Base-by-base conservation (phyloP, 2,888 invertebrate genomes). In the Drosophila borealis region DNA sequence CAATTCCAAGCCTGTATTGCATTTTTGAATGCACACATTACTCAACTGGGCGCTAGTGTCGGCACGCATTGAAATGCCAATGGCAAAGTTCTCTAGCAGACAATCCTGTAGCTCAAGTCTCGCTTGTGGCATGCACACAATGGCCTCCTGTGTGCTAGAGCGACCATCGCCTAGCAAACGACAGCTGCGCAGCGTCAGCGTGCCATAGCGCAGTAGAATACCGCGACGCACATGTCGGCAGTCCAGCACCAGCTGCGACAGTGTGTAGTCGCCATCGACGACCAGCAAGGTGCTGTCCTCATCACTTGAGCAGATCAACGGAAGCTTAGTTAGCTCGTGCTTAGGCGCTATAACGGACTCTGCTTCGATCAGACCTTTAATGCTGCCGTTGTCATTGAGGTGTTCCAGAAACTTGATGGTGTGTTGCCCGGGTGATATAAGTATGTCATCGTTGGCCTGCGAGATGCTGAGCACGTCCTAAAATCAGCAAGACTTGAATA, bases 181-280 rank as follows among this genome's bases (percentile, higher is more conserved):
- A 79, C 94, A 95, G 74, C 93, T 93, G 46, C 90, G 92, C 54
- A 95, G 78, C 13, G 87, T 90, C 1, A 94, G 82, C 25, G 89
- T 92, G 13, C 94, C 94, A 70, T 90, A 90, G 55, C 94, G 92
- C 8, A 93, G 88, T 13, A 94, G 78, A 54, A 94, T 91, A 10
- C 93, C 94, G 50, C 93, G 93, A 55, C 93, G 93, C 8, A 94
- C 92, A 17, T 92, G 92, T 34, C 91, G 91, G 45, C 94, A 93
- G 76, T 94, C 92, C 13, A 95, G 85, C 2, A 93, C 93, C 37
- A 95, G 37, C 82, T 94, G 94, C 73, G 94, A 93, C n/a, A 95
- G 75, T 2, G 91, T 65, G 46, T 93, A 93, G 77, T 93, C 90
- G 0, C 93, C 93, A 68, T 93, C 92, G 36, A 94, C 93, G 70